Percentiles rank a stretch among this genome's conserved stretches.
Conservation (phyloP, 35 echinoderm and acorn worm species). For the Strongylocentrotus purpuratus region DNA sequence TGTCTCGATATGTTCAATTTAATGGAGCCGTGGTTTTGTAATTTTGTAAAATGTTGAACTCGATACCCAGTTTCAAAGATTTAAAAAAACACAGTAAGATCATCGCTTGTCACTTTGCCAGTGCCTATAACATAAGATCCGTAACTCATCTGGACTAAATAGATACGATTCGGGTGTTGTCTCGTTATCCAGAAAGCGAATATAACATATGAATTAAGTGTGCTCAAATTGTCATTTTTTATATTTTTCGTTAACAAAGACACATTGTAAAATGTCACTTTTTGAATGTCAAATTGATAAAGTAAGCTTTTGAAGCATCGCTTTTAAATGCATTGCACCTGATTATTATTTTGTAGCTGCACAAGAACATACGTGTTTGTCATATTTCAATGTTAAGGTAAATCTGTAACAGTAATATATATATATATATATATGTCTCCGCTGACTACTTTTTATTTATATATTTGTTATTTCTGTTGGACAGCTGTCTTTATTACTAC, state of each 20-base stretch:
- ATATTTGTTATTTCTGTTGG: neutral
- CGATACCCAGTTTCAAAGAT: neutral
- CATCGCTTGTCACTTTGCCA: neutral
- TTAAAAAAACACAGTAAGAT: neutral
- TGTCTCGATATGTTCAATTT: neutral
- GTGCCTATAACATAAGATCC: neutral
- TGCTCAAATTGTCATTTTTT: neutral
- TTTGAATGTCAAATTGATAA: neutral
- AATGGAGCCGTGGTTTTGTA: neutral
- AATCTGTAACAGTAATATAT: neutral
- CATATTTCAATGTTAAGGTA: neutral
- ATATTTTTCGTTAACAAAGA: neutral
- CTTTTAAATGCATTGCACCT: neutral
- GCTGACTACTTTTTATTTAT: neutral
- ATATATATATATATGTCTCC: too few species aligned
- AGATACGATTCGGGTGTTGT: neutral
- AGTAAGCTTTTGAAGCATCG: slow-evolving; percentile 1
- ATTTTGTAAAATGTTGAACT: neutral
- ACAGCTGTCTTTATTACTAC: neutral
- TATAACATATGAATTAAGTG: neutral
- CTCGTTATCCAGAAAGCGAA: neutral
- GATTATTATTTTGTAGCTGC: neutral
- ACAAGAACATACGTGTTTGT: neutral
- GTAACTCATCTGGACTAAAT: neutral
- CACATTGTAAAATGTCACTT: neutral